A percentile compares a stretch with the other conserved stretches of the same genome.
Evolutionary conservation across 2,797 vertebrate genomes (phyloP).

Genomic region (Novumbra hubbsi): DNA sequence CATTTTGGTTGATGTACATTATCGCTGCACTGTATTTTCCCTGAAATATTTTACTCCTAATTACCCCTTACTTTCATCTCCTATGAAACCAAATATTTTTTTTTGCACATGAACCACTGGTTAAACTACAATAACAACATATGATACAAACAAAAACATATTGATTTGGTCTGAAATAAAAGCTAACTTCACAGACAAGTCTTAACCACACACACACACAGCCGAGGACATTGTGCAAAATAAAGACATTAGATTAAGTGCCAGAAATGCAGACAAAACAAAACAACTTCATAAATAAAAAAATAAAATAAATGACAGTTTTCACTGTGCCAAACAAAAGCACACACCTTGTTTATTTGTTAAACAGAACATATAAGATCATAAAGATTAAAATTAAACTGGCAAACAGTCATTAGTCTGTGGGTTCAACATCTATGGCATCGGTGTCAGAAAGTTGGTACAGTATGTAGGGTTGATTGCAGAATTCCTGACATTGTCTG

Average conservation of each 20-base stretch:
- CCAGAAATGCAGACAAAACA: slow-evolving; percentile 50
- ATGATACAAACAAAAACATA: slow-evolving; percentile 36
- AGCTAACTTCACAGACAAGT: slow-evolving; percentile 46
- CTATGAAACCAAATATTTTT: slow-evolving; percentile 2
- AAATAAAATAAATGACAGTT: slow-evolving; percentile 42
- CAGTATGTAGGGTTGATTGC: background rate
- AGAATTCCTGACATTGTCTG: slow-evolving; percentile 24
- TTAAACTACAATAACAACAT: slow-evolving; percentile 20
- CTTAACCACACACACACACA: slow-evolving; percentile 20
- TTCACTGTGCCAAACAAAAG: slow-evolving; percentile 30
- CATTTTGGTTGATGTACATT: background rate
- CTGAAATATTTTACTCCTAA: background rate
- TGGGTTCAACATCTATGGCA: slow-evolving; percentile 10
- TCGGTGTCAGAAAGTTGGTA: background rate
- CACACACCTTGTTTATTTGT: slow-evolving; percentile 19
- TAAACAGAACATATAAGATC: slow-evolving; percentile 26
- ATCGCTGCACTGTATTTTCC: background rate
- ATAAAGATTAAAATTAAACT: slow-evolving; percentile 40
- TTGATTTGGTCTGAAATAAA: slow-evolving; percentile 61
- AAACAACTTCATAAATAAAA: slow-evolving; percentile 73
- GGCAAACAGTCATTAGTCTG: slow-evolving; percentile 10
- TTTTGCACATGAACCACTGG: background rate
- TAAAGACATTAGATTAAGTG: slow-evolving; percentile 68
- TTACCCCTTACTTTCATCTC: background rate
- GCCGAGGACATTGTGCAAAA: slow-evolving; percentile 69